A percentile compares a stretch with the other conserved stretches of the same genome.
Evolutionary conservation across 2,888 invertebrate genomes (phyloP).

Genomic region (Napeogenes sylphis): DNA sequence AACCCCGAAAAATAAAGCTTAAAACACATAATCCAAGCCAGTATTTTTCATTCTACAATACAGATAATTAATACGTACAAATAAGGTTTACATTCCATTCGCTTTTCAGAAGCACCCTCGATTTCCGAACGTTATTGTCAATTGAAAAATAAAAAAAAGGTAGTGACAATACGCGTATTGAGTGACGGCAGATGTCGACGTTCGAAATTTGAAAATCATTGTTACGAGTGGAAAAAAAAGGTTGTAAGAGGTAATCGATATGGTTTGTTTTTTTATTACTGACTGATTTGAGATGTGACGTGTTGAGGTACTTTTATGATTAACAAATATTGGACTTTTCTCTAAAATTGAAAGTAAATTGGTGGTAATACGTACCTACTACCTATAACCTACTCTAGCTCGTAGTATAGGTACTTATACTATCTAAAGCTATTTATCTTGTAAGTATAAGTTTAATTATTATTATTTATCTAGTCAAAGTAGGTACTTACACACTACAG

Average conservation of each 20-base stretch:
- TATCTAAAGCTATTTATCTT: too few species aligned
- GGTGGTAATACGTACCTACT: too few species aligned
- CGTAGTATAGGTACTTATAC: too few species aligned
- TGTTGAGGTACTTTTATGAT: background rate
- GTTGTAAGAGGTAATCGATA: slow-evolving; percentile 50
- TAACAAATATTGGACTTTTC: too few species aligned
- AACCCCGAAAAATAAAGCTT: slow-evolving; percentile 37
- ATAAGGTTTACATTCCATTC: slow-evolving; percentile 33
- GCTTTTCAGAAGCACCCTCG: slow-evolving; percentile 39
- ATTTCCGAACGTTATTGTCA: slow-evolving; percentile 42
- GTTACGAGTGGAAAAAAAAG: slow-evolving; percentile 48
- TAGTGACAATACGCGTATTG: slow-evolving; percentile 57
- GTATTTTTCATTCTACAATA: slow-evolving; percentile 22
- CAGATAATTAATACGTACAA: slow-evolving; percentile 24
- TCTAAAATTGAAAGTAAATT: too few species aligned
- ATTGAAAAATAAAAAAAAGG: slow-evolving; percentile 42
- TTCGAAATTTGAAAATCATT: slow-evolving; percentile 56
- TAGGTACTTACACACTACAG: background rate
- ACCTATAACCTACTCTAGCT: too few species aligned
- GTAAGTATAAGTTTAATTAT: background rate
- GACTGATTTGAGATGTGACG: background rate
- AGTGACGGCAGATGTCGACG: slow-evolving; percentile 66
- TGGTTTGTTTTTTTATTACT: slow-evolving; percentile 25
- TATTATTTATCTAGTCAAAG: background rate
- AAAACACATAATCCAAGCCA: slow-evolving; percentile 38